Base-by-base conservation (phyloP, 2,888 invertebrate species). In the Melanostoma mellinum region DNA sequence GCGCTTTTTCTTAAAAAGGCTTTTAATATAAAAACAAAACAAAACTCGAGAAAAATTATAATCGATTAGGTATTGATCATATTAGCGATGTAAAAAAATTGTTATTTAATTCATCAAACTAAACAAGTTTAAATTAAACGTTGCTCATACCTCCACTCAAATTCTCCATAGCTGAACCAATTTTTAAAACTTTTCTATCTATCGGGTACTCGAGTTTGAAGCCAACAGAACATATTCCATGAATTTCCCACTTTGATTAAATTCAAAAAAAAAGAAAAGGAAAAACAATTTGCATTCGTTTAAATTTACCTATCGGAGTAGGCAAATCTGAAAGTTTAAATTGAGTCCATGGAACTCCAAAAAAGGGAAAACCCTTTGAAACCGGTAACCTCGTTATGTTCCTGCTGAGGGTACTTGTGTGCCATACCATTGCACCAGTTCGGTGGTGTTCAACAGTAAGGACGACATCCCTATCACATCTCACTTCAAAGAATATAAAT, bases 401-500 rank as follows among this genome's bases (percentile, higher is more conserved):
- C 44, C 73, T 76, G 80, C 44, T 71, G 60, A 76, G 60, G 53
- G 44, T 60, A 38, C 44, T 4, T 61, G 46, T 42, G 63, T n/a
- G 36, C 9, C 30, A n/a, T 58, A 3, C 30, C 44, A 44, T 32
- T 71, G 42, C 48, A 35, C 4, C 10, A 40, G 33, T 42, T 20
- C 40, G 20, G 71, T 58, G 35, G 48, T 50, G 48, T 53, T 74
- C 74, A 73, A 52, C 40, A 67, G 73, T 67, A 44, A 60, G 36
- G 44, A 36, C 46, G 10, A 35, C 61, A 42, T 44, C 50, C 36
- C 53, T 40, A 67, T 40, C 44, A 55, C 40, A 42, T 36, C 44
- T 36, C 53, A 55, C 73, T 69, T 75, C 81, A 60, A 67, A 75
- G 79, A 67, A 38, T 56, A 58, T 56, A 84, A 84, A 84, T 84